phyloP scores from a whole-genome alignment of 1,140 invertebrate species.

The Tetraneura akinire region DNA sequence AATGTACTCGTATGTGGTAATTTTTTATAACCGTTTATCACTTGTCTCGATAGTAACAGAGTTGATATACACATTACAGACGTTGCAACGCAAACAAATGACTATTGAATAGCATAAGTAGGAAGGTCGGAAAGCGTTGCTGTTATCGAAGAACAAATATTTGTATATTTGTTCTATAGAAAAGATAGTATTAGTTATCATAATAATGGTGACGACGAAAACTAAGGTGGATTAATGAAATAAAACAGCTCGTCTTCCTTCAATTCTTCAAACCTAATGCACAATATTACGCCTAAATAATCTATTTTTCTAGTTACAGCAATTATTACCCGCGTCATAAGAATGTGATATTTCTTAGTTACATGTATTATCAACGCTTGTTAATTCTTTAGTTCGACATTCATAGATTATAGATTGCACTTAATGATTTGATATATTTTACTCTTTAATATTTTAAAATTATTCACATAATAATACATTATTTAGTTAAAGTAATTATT shows the following conservation, averaged over 20 bases:
- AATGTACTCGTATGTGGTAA: neutral
- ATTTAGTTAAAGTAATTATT: too few relatives aligned
- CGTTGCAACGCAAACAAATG: slow-evolving; percentile 17
- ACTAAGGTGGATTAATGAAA: slow-evolving; percentile 4
- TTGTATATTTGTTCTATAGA: slow-evolving; percentile 22
- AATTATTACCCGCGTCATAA: too few relatives aligned
- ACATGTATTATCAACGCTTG: too few relatives aligned
- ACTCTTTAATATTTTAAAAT: too few relatives aligned
- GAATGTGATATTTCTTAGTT: too few relatives aligned
- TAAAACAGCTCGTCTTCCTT: neutral
- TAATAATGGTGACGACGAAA: neutral
- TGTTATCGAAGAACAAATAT: slow-evolving; percentile 47
- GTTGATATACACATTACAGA: neutral
- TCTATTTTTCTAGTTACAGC: too few relatives aligned
- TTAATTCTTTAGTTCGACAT: too few relatives aligned
- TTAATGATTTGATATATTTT: too few relatives aligned
- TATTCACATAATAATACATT: too few relatives aligned
- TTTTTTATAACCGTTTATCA: neutral
- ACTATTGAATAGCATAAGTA: neutral
- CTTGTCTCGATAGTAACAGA: neutral
- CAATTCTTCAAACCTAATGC: neutral
- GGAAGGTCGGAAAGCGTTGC: neutral
- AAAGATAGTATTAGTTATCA: slow-evolving; percentile 54
- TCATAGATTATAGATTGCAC: too few relatives aligned
- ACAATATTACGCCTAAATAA: neutral